Conservation (phyloP, 2,113 vertebrate species). For the Ophiodon elongatus region DNA sequence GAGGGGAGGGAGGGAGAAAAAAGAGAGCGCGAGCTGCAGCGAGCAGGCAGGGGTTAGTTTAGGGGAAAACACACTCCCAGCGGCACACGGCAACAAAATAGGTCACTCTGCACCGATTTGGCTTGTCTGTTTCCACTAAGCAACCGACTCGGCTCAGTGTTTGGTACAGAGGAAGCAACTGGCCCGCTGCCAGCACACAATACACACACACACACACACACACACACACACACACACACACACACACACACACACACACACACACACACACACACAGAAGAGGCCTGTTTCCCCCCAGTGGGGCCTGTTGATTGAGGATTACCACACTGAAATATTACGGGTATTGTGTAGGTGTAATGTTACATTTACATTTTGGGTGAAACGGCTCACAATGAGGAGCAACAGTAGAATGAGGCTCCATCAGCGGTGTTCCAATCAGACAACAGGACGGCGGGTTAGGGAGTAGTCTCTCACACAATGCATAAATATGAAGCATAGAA, state of each 20-base stretch:
- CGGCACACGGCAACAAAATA: conserved; percentile 92
- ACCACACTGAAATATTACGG: conserved; percentile 66
- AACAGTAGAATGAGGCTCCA: conserved; percentile 43
- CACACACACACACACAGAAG: conserved; percentile 51
- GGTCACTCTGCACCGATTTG: conserved; percentile 95
- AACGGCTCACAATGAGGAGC: conserved; percentile 44
- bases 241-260: conserved; percentile 82
- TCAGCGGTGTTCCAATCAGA: conserved; percentile 15
- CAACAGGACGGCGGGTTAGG: conserved; percentile 22
- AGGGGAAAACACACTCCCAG: conserved; percentile 89
- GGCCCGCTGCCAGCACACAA: conserved; percentile 89
- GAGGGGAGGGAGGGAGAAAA: conserved; percentile 51
- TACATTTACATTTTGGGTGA: conserved; percentile 57
- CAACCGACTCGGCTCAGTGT: conserved; percentile 89
- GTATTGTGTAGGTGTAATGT: conserved; percentile 68
- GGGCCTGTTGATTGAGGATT: conserved; percentile 87
- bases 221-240: conserved; percentile 64
- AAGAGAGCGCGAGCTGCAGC: conserved; percentile 53
- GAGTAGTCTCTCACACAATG: neutral
- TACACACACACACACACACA: too few species aligned
- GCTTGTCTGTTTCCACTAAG: conserved; percentile 90
- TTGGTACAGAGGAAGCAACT: conserved; percentile 84
- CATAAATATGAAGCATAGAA: neutral
- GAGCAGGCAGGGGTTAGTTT: conserved; percentile 87
- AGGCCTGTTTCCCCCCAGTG: conserved; percentile 70